Evolutionary conservation across 2,888 invertebrate genomes (phyloP).

Genomic region (Aplocera efformata): DNA sequence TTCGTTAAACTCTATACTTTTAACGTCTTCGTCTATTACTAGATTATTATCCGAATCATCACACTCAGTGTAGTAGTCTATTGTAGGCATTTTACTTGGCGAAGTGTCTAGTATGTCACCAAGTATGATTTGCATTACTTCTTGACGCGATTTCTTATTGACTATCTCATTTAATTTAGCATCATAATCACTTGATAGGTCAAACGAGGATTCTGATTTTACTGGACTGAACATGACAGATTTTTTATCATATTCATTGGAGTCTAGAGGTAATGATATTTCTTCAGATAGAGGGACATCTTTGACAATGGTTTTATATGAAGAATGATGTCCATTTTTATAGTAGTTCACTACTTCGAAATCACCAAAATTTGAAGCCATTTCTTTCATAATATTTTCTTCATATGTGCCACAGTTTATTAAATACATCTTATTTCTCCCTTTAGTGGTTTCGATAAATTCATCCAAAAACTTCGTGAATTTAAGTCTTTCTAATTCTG

Average conservation of each 20-base stretch:
- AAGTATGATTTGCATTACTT: conserved; percentile 76
- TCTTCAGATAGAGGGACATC: conserved; percentile 54
- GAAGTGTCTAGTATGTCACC: conserved; percentile 56
- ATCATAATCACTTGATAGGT: conserved; percentile 66
- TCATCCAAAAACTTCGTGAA: conserved; percentile 52
- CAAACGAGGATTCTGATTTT: conserved; percentile 71
- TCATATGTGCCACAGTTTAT: conserved; percentile 66
- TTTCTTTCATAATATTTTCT: conserved; percentile 58
- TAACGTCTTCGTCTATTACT: conserved; percentile 23
- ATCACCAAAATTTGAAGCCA: conserved; percentile 46
- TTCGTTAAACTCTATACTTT: background rate
- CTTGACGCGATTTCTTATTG: conserved; percentile 64
- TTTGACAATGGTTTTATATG: conserved; percentile 54
- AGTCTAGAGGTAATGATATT: conserved; percentile 54
- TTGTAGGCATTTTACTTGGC: conserved; percentile 55
- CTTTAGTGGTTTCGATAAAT: conserved; percentile 34
- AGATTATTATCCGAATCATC: conserved; percentile 24
- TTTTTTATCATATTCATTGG: conserved; percentile 27
- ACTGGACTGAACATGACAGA: conserved; percentile 57
- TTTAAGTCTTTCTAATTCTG: conserved; percentile 54
- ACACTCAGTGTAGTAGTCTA: conserved; percentile 60
- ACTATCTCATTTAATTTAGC: conserved; percentile 70
- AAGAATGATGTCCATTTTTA: conserved; percentile 58
- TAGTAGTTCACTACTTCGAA: conserved; percentile 61
- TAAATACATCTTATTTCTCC: conserved; percentile 53